A percentile compares a stretch with the other conserved stretches of the same genome.
Evolutionary conservation across 2,888 invertebrate species (phyloP).

Genomic region (Margaritifera margaritifera): DNA sequence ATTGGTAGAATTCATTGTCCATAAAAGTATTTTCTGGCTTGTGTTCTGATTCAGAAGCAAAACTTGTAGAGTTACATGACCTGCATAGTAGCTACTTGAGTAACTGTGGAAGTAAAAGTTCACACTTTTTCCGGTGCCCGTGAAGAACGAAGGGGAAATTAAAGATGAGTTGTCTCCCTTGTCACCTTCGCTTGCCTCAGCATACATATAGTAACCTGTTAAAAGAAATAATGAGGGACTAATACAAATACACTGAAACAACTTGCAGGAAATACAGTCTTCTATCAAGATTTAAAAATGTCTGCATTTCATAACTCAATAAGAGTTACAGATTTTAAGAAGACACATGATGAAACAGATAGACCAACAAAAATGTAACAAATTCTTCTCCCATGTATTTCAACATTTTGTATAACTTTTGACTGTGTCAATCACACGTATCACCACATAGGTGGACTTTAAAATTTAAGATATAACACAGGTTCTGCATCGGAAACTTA

Average conservation of each 20-base stretch:
- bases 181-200: slow-evolving; percentile 46
- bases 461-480: not conserved
- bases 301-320: too few relatives aligned
- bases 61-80: slow-evolving; percentile 35
- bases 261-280: too few relatives aligned
- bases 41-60: slow-evolving; percentile 8
- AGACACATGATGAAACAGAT: too few relatives aligned
- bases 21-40: slow-evolving; percentile 12
- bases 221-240: slow-evolving; percentile 8
- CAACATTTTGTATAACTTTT: not conserved
- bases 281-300: too few relatives aligned
- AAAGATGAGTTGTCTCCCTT: slow-evolving; percentile 40
- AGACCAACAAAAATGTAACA: not conserved
- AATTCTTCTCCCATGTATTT: not conserved
- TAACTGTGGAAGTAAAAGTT: slow-evolving; percentile 56
- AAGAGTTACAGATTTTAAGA: too few relatives aligned
- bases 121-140: slow-evolving; percentile 35
- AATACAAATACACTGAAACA: too few relatives aligned
- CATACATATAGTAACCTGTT: slow-evolving; percentile 57
- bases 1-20: slow-evolving; percentile 29
- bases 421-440: not conserved
- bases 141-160: slow-evolving; percentile 41
- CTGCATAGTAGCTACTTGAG: slow-evolving; percentile 14
- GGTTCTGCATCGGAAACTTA: not conserved
- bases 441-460: not conserved